A percentile compares a stretch with the other conserved stretches of the same genome.
Conservation (phyloP, 2,797 vertebrate genomes). For the Mormyrus hasselquistii region DNA sequence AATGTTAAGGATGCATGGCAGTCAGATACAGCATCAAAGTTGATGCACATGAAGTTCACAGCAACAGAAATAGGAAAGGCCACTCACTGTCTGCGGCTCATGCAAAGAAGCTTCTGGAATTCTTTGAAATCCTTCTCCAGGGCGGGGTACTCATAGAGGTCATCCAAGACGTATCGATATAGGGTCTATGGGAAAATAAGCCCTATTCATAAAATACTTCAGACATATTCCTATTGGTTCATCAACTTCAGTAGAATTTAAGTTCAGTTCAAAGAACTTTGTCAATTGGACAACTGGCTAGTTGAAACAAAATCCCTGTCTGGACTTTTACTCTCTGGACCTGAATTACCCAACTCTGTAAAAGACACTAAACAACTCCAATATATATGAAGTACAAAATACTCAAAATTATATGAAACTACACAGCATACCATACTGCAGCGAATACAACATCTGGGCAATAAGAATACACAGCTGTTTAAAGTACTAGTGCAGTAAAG, state of each 20-base stretch:
- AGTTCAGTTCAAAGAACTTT: not conserved
- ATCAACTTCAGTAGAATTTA: not conserved
- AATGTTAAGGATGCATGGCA: not conserved
- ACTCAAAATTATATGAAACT: not conserved
- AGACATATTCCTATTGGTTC: not conserved
- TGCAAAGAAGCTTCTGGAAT: slow-evolving; percentile 83
- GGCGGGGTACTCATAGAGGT: slow-evolving; percentile 84
- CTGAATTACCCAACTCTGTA: not conserved
- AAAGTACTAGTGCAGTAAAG: not conserved
- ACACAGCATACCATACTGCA: not conserved
- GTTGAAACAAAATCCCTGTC: not conserved
- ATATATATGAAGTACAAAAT: not conserved
- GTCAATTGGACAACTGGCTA: not conserved
- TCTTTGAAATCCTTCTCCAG: slow-evolving; percentile 86
- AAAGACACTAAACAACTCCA: not conserved
- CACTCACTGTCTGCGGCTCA: slow-evolving; percentile 89
- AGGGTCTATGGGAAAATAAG: slow-evolving; percentile 69
- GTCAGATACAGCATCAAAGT: not conserved
- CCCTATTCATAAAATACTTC: slow-evolving; percentile 13
- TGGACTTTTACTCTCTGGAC: not conserved
- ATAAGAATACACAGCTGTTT: not conserved
- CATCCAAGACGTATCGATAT: slow-evolving; percentile 82
- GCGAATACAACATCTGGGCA: not conserved
- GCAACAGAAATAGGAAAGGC: not conserved
- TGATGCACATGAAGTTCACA: not conserved